Evolutionary conservation across 2,113 vertebrate genomes (phyloP), one percentile per base, ranked within the genome.

Genomic region (Psephotus haematonotus): DNA sequence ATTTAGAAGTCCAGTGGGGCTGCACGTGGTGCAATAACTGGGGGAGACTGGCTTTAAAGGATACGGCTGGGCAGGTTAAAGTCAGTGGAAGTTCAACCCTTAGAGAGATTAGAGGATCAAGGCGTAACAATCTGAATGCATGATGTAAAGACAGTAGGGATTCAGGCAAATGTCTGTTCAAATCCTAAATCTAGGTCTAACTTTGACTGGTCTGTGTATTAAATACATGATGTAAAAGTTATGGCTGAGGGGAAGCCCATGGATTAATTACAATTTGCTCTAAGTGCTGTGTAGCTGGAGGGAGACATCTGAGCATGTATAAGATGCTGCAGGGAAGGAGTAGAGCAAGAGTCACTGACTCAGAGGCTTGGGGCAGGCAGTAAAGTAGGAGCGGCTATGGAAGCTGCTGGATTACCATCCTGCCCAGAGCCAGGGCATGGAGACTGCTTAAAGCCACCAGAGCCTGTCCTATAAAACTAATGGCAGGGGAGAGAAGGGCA

Each of bases 31-130:
- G 65, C 93, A 93, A 5, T 93, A 92, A 68, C 0, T 75, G 55
- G 31, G 33, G 31, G 47, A 84, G 52, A 46, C 14, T 69, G 52
- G 57, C 50, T 82, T 78, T 86, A 82, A 94, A 94, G 67, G 33
- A 82, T 88, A 65, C 68, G 69, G 90, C 92, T 86, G 68, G 80
- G 88, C 77, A 91, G 80, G 88, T 88, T 95, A 68, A 94, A 96
- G 95, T 92, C 95, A 95, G 31, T 71, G 72, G 82, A 88, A 96
- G 88, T 94, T 95, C 92, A 96, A 1, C 0, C 6, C 3, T 3
- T 65, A 28, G 50, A 95, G 74, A 93, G 76, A 92, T 77, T 77
- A 82, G 67, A 90, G 37, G 37, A 86, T 92, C 75, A 46, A 74
- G 79, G 14, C 9, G 49, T 80, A 50, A 33, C 59, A 83, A 31